Conservation (phyloP, 2,888 invertebrate species). For the Chironomus riparius region DNA sequence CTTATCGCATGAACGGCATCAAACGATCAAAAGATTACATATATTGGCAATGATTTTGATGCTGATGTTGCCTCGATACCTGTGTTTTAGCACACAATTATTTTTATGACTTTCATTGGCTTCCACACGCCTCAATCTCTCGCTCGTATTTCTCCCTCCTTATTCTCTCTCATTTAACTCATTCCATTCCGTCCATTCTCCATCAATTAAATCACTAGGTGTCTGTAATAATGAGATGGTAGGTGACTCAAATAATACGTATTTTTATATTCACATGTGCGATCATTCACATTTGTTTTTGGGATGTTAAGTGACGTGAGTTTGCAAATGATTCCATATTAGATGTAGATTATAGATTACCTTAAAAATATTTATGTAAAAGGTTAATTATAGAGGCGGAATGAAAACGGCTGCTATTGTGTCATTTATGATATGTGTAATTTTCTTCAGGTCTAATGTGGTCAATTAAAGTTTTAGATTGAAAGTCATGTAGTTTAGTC, state of each 20-base stretch:
- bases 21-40: no score
- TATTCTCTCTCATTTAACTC: background rate
- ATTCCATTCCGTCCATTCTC: background rate
- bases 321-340: no score
- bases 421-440: background rate
- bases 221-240: background rate
- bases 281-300: no score
- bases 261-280: no score
- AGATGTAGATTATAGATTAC: no score
- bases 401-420: background rate
- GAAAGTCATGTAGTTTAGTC: no score
- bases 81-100: conserved; percentile 1
- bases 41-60: no score
- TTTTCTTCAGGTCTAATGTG: background rate
- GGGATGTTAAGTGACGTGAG: no score
- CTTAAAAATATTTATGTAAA: background rate
- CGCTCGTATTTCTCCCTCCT: background rate
- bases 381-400: background rate
- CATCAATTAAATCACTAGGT: conserved; percentile 5
- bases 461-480: background rate
- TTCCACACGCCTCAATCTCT: background rate
- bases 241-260: no score
- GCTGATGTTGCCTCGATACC: background rate
- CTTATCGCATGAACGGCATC: no score
- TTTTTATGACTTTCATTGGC: conserved; percentile 5